These are phyloP conservation scores for Cavia aperea DNA, from an alignment of 2,113 vertebrate genomes.

Conservation along the genomic window DNA sequence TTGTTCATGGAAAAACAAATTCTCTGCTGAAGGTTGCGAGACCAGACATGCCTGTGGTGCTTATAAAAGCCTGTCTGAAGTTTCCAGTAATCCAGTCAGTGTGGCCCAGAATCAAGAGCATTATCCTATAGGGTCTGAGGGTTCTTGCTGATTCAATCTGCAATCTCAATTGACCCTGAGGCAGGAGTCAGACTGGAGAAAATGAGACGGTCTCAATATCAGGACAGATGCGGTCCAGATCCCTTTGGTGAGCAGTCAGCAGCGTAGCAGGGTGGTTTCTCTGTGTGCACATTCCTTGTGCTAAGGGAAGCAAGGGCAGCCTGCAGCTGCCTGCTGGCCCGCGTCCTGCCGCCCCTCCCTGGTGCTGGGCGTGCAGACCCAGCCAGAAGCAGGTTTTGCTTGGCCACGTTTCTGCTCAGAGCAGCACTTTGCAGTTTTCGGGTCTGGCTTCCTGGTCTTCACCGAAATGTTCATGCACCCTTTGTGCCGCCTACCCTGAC, in stretches of 20 bases:
- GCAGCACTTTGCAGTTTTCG: not conserved
- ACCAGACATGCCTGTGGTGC: slow-evolving; percentile 65
- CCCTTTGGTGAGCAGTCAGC: not conserved
- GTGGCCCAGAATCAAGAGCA: not conserved
- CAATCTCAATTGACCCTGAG: not conserved
- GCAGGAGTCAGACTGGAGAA: not conserved
- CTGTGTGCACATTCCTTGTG: not conserved
- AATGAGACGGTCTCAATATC: rapidly evolving
- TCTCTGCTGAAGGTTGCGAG: slow-evolving; percentile 5
- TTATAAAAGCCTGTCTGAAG: not conserved
- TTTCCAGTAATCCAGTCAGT: slow-evolving; percentile 2
- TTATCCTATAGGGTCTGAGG: not conserved
- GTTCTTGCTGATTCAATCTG: not conserved
- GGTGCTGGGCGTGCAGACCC: too few relatives aligned
- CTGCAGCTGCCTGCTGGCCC: not conserved
- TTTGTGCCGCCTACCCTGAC: rapidly evolving
- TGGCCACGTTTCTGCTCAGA: not conserved
- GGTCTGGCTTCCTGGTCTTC: not conserved
- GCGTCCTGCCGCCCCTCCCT: not conserved
- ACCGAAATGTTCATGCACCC: rapidly evolving
- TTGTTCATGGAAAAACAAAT: slow-evolving; percentile 46
- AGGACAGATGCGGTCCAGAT: not conserved
- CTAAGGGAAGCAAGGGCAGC: not conserved
- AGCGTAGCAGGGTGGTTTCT: not conserved
- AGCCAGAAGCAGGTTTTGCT: not conserved